Evolutionary conservation across 2,113 vertebrate genomes (phyloP).

Genomic region (Aphelocoma coerulescens): DNA sequence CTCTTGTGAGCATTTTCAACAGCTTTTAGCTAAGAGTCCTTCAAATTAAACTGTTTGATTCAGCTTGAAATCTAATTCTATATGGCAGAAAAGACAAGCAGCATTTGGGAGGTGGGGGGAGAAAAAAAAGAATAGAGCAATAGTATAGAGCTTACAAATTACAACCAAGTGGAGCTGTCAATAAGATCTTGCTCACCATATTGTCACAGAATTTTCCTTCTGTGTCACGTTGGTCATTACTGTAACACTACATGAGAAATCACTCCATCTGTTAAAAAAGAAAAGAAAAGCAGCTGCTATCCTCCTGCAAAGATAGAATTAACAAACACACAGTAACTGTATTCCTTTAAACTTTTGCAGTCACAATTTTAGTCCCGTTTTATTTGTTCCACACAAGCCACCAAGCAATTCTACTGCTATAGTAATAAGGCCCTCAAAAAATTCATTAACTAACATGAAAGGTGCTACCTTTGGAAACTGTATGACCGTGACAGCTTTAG

Average conservation of each 20-base stretch:
- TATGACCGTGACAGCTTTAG: background rate
- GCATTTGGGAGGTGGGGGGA: constrained; percentile 51
- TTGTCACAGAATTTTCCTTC: constrained; percentile 74
- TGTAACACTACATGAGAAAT: constrained; percentile 78
- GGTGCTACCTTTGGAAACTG: background rate
- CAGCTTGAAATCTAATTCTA: constrained; percentile 30
- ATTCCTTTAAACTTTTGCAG: constrained; percentile 68
- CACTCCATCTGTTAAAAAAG: constrained; percentile 78
- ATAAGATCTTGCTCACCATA: constrained; percentile 73
- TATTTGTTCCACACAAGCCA: constrained; percentile 57
- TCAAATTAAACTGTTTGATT: constrained; percentile 28
- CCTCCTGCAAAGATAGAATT: constrained; percentile 70
- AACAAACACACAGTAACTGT: constrained; percentile 70
- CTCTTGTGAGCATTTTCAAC: constrained; percentile 23
- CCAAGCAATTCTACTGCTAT: constrained; percentile 30
- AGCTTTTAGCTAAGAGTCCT: constrained; percentile 28
- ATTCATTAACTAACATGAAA: background rate
- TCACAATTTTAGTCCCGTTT: constrained; percentile 66
- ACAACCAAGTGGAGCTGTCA: constrained; percentile 69
- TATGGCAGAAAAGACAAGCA: constrained; percentile 49
- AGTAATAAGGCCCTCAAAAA: constrained; percentile 34
- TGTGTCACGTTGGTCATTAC: constrained; percentile 72
- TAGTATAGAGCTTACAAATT: constrained; percentile 36
- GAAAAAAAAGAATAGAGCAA: constrained; percentile 37
- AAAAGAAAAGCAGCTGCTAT: constrained; percentile 75